Conservation (phyloP, 2,888 invertebrate genomes). For the Noctua janthina region DNA sequence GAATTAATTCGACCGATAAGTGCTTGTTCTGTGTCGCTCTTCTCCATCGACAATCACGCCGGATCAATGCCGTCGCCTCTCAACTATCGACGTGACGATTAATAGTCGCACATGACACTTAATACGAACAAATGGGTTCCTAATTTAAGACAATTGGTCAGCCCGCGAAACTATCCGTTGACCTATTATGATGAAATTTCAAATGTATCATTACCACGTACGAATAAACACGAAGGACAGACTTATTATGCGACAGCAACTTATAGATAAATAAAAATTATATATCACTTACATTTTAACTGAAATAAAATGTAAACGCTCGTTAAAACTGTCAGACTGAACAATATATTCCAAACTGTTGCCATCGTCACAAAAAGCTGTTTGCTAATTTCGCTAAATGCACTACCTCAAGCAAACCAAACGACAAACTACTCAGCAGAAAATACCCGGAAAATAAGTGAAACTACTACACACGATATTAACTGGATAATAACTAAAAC, state of each 20-base stretch:
- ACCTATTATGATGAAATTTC: conserved; percentile 70
- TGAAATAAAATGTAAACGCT: conserved; percentile 43
- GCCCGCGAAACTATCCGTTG: conserved; percentile 74
- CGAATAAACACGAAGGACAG: conserved; percentile 39
- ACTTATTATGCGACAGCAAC: background rate
- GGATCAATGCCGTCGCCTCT: conserved; percentile 65
- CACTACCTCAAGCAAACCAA: background rate
- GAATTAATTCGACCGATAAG: conserved; percentile 67
- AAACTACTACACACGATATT: conserved; percentile 29
- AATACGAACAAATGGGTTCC: conserved; percentile 83
- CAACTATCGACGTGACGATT: conserved; percentile 76
- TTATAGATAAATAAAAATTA: conserved; percentile 6
- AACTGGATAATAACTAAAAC: conserved; percentile 29
- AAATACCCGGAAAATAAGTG: background rate
- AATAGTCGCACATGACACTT: conserved; percentile 76
- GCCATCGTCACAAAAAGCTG: conserved; percentile 42
- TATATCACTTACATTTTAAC: conserved; percentile 62
- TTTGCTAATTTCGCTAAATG: background rate
- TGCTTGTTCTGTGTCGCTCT: conserved; percentile 67
- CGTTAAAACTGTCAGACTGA: conserved; percentile 27
- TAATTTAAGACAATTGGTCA: conserved; percentile 85
- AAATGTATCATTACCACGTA: conserved; percentile 65
- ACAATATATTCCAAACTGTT: conserved; percentile 36
- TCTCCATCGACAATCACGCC: conserved; percentile 62
- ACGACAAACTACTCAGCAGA: background rate